Base-by-base conservation (phyloP, 92 coral and sea anemone genomes). In the Pocillopora grandis region DNA sequence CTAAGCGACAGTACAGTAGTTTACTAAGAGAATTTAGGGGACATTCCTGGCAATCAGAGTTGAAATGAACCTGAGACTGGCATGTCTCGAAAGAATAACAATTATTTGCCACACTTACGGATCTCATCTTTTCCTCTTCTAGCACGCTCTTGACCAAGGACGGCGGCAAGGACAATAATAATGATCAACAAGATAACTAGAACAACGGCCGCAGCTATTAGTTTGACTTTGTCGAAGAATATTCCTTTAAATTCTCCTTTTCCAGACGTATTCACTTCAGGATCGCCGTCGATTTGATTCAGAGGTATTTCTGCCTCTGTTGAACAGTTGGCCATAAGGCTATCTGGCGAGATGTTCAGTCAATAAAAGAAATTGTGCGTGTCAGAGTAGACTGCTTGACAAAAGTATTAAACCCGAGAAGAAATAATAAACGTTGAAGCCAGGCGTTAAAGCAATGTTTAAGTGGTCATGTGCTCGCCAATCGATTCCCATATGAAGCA, bases 121-220 rank as follows among this genome's bases (percentile, higher is more conserved):
- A 15, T 37, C 42, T 35, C 72, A 10, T 81, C 80, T 72, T 83
- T 17, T 14, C 77, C 60, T 31, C 64, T 55, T 79, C 84, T 77
- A 21, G 84, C 82, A 52, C 48, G 88, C 59, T 84, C 84, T 17
- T 88, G 90, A 1, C 90, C 92, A n/a, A 90, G 87, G 12, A 90
- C 70, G 36, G 90, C 92, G 6, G 85, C 90, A 17, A 90, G 77
- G 33, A 86, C 80, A 55, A 90, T 90, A 55, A 90, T 82, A 27
- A 90, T 52, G 37, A 90, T 86, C 56, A 90, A 37, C 60, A 90
- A 85, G 48, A 90, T 66, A 18, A 81, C 56, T 52, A 90, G 19
- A 66, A 77, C 55, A 35, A 82, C 85, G 58, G 68, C 84, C 19
- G 81, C 62, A 8, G 66, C 23, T 60, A 86, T 71, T 14, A 90